A percentile compares a stretch with the other conserved stretches of the same genome.
Evolutionary conservation across 1,140 invertebrate species (phyloP).

Genomic region (Cydia pomonella): DNA sequence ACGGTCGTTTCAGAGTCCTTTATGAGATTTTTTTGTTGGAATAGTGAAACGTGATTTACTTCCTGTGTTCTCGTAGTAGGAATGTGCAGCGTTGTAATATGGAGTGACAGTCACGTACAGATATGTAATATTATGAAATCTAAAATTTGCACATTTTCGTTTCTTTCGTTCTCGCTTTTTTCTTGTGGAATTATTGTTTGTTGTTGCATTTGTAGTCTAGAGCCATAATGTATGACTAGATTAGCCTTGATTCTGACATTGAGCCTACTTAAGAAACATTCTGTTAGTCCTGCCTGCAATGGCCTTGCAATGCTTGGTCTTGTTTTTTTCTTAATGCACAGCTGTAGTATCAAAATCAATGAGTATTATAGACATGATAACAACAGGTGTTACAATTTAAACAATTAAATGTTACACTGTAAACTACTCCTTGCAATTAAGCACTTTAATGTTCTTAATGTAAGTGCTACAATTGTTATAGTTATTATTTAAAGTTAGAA

Average conservation of each 20-base stretch:
- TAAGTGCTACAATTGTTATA: too few relatives aligned
- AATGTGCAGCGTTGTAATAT: conserved; percentile 25
- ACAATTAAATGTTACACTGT: too few relatives aligned
- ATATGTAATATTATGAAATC: conserved; percentile 22
- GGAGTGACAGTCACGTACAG: conserved; percentile 32
- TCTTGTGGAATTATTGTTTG: background rate
- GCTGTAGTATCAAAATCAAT: conserved; percentile 5
- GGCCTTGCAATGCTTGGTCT: conserved; percentile 37
- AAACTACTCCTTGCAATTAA: too few relatives aligned
- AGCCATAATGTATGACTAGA: conserved; percentile 56
- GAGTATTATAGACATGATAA: background rate
- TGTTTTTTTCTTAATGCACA: conserved; percentile 24
- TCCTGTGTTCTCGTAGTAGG: conserved; percentile 55
- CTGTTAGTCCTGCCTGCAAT: conserved; percentile 37
- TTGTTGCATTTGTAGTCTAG: conserved; percentile 20
- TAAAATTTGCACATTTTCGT: conserved; percentile 11
- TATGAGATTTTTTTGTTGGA: conserved; percentile 57
- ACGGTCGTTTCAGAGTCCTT: conserved; percentile 58
- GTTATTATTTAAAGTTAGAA: too few relatives aligned
- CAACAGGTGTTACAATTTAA: background rate
- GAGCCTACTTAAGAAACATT: conserved; percentile 47
- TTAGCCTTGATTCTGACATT: conserved; percentile 72
- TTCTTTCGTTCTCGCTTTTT: background rate
- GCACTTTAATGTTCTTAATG: too few relatives aligned
- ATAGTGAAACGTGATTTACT: conserved; percentile 54